These are phyloP conservation scores for Prunella himalayana DNA, from an alignment of 2,113 vertebrate genomes.

Conservation along the genomic window DNA sequence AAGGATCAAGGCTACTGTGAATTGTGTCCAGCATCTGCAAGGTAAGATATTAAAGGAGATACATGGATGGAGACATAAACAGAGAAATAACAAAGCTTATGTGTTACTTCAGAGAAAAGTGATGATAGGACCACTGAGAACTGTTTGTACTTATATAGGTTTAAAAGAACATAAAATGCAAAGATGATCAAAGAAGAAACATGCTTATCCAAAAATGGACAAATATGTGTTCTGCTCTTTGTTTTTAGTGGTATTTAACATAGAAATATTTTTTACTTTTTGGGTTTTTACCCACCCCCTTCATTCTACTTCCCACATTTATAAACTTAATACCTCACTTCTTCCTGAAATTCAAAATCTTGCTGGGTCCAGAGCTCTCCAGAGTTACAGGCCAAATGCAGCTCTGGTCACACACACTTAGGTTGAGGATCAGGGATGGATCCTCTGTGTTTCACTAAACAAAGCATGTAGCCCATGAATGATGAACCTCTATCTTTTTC, in stretches of 20 bases:
- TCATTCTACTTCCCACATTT: not conserved
- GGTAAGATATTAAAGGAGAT: not conserved
- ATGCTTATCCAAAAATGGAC: not conserved
- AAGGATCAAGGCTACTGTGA: not conserved
- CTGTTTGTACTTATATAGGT: not conserved
- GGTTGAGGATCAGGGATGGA: not conserved
- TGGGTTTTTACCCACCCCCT: fast-evolving
- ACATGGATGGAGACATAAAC: not conserved
- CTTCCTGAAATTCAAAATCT: not conserved
- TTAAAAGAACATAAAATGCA: not conserved
- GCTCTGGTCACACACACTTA: not conserved
- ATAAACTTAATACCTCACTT: not conserved
- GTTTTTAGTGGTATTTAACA: not conserved
- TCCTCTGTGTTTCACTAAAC: not conserved
- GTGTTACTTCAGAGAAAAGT: not conserved
- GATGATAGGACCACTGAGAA: not conserved
- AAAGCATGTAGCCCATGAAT: not conserved
- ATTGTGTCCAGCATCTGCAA: not conserved
- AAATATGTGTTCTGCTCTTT: not conserved
- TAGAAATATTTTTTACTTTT: not conserved
- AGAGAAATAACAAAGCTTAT: not conserved
- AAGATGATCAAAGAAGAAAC: not conserved
- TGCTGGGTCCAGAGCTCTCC: not conserved
- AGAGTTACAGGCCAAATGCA: not conserved
- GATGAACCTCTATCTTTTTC: not conserved